Evolutionary conservation across 2,113 vertebrate genomes (phyloP).

Genomic region (Gulo gulo): DNA sequence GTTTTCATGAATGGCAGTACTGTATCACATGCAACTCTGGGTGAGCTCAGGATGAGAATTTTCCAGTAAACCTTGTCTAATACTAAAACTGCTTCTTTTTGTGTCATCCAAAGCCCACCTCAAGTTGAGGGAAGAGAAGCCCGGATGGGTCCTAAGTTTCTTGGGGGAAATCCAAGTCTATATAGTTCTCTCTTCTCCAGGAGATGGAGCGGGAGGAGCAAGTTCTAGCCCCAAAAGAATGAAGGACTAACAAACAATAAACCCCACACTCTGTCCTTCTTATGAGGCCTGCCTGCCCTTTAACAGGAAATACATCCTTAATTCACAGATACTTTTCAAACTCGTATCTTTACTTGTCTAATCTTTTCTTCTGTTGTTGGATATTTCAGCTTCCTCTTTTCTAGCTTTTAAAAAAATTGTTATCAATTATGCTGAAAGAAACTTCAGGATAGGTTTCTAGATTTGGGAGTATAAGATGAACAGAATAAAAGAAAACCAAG

Average conservation of each 20-base stretch:
- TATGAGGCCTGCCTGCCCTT: not conserved
- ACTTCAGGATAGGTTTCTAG: not conserved
- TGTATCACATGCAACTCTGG: not conserved
- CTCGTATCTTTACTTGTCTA: not conserved
- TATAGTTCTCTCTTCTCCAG: not conserved
- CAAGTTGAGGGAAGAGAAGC: not conserved
- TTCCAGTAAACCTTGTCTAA: conserved; percentile 82
- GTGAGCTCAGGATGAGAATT: conserved; percentile 51
- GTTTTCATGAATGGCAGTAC: not conserved
- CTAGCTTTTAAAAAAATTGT: not conserved
- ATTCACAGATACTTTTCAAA: not conserved
- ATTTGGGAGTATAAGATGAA: not conserved
- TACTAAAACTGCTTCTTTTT: not conserved
- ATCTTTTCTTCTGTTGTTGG: not conserved
- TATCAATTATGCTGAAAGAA: not conserved
- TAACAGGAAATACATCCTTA: not conserved
- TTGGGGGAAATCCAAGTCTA: not conserved
- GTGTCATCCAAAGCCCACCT: not conserved
- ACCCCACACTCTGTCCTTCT: not conserved
- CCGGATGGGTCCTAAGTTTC: not conserved
- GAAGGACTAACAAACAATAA: not conserved
- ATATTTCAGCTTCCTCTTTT: not conserved
- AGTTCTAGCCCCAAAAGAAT: not conserved
- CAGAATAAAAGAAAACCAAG: not conserved
- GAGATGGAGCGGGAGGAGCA: not conserved